These are phyloP conservation scores for Chymomyza fuscimana DNA, from an alignment of 2,888 invertebrate species.

Conservation along the genomic window DNA sequence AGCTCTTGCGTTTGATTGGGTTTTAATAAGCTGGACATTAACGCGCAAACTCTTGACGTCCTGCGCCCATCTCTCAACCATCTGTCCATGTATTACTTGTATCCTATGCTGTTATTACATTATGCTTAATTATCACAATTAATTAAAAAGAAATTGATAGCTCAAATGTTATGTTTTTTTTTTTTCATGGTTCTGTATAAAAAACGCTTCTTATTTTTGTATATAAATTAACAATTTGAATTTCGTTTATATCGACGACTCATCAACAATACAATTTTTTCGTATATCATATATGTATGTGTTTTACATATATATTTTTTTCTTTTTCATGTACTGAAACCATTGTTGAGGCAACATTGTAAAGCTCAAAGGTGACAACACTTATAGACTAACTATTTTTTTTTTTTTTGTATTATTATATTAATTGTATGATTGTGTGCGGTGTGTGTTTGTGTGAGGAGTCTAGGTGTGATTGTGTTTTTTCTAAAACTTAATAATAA, in stretches of 20 bases:
- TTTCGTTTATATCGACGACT: conserved; percentile 7
- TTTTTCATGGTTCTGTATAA: conserved; percentile 1
- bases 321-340: conserved; percentile 62
- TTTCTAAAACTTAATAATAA: conserved; percentile 18
- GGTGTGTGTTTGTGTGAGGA: conserved; percentile 23
- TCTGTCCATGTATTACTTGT: no score
- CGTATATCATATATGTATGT: conserved; percentile 18
- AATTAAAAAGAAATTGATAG: conserved; percentile 64
- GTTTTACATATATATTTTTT: conserved; percentile 12
- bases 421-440: conserved; percentile 20
- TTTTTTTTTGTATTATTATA: conserved; percentile 9
- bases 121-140: conserved; percentile 59
- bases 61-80: no score
- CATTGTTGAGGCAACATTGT: conserved; percentile 76
- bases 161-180: conserved; percentile 21
- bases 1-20: no score
- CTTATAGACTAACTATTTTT: conserved; percentile 50
- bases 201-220: conserved; percentile 20
- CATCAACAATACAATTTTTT: conserved; percentile 10
- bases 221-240: conserved; percentile 61
- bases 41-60: no score
- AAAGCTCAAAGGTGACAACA: conserved; percentile 75
- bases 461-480: conserved; percentile 20
- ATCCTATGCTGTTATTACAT: neutral
- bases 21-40: no score